Percentiles rank a stretch among this genome's conserved stretches.
Conservation (phyloP, 2,888 invertebrate genomes). For the Lycia hirtaria region DNA sequence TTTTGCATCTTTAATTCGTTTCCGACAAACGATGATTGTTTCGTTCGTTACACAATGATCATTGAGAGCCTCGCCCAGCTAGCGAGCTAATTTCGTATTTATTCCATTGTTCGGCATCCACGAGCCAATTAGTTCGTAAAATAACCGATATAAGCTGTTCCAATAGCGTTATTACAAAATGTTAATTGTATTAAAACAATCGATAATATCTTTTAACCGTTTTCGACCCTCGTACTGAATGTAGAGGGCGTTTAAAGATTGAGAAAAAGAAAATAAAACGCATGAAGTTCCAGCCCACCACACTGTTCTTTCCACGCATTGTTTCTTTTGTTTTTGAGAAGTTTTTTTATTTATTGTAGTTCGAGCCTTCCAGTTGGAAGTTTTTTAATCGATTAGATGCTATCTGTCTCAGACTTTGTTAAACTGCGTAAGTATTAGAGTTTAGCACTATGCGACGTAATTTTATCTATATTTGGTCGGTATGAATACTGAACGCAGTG, state of each 20-base stretch:
- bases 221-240: conserved; percentile 60
- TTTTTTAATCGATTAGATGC: conserved; percentile 25
- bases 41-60: conserved; percentile 56
- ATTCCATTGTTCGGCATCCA: conserved; percentile 65
- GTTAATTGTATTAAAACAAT: conserved; percentile 61
- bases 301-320: conserved; percentile 26
- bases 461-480: not conserved
- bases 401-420: conserved; percentile 22
- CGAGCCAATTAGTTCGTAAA: conserved; percentile 65
- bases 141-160: conserved; percentile 59
- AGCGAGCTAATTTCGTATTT: conserved; percentile 54
- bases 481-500: too few species aligned
- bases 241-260: conserved; percentile 63
- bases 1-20: conserved; percentile 57
- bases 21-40: conserved; percentile 58
- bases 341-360: conserved; percentile 22
- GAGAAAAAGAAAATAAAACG: conserved; percentile 63
- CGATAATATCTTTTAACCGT: conserved; percentile 67
- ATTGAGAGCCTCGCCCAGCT: conserved; percentile 53
- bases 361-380: conserved; percentile 13
- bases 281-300: conserved; percentile 40
- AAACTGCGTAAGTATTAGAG: not conserved
- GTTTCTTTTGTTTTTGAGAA: conserved; percentile 31
- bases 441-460: not conserved
- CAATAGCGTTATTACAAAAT: conserved; percentile 66